Conservation (phyloP, 2,888 invertebrate species). For the Philereme transversata region DNA sequence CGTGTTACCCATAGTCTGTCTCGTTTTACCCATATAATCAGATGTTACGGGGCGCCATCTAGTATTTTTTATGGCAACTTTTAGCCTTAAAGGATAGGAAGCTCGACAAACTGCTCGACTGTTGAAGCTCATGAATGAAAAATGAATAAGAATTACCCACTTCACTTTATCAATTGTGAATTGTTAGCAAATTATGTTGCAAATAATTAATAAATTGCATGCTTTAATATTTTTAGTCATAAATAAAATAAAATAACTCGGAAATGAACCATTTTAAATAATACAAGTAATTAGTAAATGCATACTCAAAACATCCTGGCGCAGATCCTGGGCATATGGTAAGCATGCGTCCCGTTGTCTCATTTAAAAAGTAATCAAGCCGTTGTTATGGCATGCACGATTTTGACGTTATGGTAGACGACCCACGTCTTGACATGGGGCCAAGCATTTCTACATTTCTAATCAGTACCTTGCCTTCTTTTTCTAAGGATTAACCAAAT, state of each 20-base stretch:
- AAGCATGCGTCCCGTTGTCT: constrained; percentile 34
- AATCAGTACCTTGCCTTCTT: constrained; percentile 35
- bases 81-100: constrained; percentile 31
- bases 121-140: no score
- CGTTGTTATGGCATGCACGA: constrained; percentile 36
- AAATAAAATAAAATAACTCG: no score
- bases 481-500: constrained; percentile 38
- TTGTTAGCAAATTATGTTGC: no score
- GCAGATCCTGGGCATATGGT: constrained; percentile 31
- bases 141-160: no score
- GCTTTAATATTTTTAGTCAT: no score
- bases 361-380: constrained; percentile 33
- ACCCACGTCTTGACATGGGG: constrained; percentile 39
- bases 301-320: constrained; percentile 7
- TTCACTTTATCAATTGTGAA: no score
- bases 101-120: no score
- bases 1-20: constrained; percentile 36
- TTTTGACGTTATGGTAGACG: constrained; percentile 30
- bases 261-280: background rate
- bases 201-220: no score
- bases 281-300: background rate
- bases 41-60: constrained; percentile 70
- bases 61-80: constrained; percentile 58
- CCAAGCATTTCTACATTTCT: constrained; percentile 39
- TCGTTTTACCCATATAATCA: constrained; percentile 49